Evolutionary conservation across 2,888 invertebrate genomes (phyloP).

Genomic region (Eupithecia insigniata): DNA sequence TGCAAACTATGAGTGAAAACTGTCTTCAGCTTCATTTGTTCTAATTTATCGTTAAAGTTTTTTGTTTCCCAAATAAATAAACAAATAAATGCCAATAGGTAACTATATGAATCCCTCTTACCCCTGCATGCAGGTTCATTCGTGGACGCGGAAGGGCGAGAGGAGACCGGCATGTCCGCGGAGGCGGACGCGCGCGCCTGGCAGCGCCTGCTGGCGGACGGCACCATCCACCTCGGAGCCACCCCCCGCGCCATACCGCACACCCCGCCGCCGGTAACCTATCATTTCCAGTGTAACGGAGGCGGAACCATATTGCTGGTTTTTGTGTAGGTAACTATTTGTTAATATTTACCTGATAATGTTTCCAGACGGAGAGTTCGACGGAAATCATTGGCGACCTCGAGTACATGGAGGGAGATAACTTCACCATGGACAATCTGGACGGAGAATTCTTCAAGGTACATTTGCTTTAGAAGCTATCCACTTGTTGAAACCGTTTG

Average conservation of each 20-base stretch:
- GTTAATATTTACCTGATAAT: too few species aligned
- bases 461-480: conserved; percentile 7
- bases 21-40: too few species aligned
- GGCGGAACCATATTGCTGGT: too few species aligned
- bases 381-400: conserved; percentile 62
- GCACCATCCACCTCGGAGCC: conserved; percentile 74
- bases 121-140: conserved; percentile 62
- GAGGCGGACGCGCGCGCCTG: conserved; percentile 79
- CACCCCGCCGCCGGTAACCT: neutral
- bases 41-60: too few species aligned
- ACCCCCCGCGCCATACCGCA: conserved; percentile 44
- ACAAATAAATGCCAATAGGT: too few species aligned
- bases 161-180: conserved; percentile 77
- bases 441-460: conserved; percentile 80
- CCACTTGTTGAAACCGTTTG: neutral
- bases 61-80: too few species aligned
- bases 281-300: too few species aligned
- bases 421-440: conserved; percentile 67
- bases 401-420: conserved; percentile 73
- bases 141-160: conserved; percentile 79
- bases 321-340: too few species aligned
- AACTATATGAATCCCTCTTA: too few species aligned
- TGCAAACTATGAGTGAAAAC: too few species aligned
- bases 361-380: conserved; percentile 60
- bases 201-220: conserved; percentile 76